Percentiles rank a stretch among this genome's conserved stretches.
These are phyloP conservation scores for Romanogobio albipinnatus DNA, from an alignment of 2,113 vertebrate species.

Conservation along the genomic window DNA sequence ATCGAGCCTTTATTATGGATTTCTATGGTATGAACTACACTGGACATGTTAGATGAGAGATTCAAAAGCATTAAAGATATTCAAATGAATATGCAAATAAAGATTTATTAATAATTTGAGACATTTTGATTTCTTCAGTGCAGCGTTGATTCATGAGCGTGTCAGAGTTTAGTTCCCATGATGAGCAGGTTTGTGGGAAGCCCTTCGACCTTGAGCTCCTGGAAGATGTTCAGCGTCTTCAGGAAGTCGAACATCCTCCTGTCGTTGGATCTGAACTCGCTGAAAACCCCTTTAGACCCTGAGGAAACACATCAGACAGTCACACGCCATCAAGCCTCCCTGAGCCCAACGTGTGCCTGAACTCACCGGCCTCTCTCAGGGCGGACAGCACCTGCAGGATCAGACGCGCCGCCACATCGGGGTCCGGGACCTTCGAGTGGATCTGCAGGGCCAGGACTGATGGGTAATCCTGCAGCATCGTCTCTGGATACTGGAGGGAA, in stretches of 20 bases:
- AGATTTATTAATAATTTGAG: neutral
- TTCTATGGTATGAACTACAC: neutral
- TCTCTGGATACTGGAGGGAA: slow-evolving; percentile 70
- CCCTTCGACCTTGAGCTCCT: slow-evolving; percentile 82
- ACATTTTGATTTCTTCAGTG: neutral
- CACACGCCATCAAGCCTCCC: too few species aligned
- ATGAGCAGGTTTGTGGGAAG: slow-evolving; percentile 85
- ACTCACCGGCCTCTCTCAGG: slow-evolving; percentile 89
- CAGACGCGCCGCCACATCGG: slow-evolving; percentile 90
- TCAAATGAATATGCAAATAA: slow-evolving; percentile 25
- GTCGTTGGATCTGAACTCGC: slow-evolving; percentile 88
- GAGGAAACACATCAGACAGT: neutral
- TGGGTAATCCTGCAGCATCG: slow-evolving; percentile 87
- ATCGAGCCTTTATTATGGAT: too few species aligned
- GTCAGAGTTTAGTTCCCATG: slow-evolving; percentile 90
- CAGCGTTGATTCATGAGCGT: neutral
- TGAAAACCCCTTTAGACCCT: slow-evolving; percentile 94
- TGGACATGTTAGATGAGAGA: neutral
- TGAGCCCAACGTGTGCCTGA: too few species aligned
- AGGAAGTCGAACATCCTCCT: slow-evolving; percentile 90
- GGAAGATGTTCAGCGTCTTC: slow-evolving; percentile 87
- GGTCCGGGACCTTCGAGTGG: slow-evolving; percentile 90
- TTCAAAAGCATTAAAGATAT: neutral
- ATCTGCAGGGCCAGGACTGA: slow-evolving; percentile 90
- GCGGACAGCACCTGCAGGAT: slow-evolving; percentile 88